Base-by-base conservation (phyloP, 2,888 invertebrate species). In the Platycheirus albimanus region DNA sequence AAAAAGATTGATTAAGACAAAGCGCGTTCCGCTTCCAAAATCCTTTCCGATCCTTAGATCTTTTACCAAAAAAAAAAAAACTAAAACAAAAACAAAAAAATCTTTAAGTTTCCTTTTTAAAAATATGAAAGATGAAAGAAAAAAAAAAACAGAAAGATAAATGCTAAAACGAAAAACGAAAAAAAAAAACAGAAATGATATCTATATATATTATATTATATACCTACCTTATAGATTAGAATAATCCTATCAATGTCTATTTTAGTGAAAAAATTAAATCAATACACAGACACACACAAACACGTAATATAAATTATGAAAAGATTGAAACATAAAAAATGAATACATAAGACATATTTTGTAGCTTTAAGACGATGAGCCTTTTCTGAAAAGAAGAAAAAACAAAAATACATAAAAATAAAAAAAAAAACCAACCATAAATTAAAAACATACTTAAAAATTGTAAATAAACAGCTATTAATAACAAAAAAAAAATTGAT, bases 311-410 rank as follows among this genome's bases (percentile, higher is more conserved):
- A n/a, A n/a, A n/a, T n/a, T n/a, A n/a, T 64, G 63, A 45, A 78
- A 36, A 72, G 54, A 63, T 77, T 61, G 64, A 74, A 45, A 72
- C 72, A 56, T 71, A 66, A 83, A 83, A 72, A 77, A 56, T 71
- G 71, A 83, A 83, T 78, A 69, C 72, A 83, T 78, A 79, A 84
- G 79, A 79, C 78, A 84, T 77, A 77, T 72, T 84, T 75, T 71
- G 78, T 84, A 84, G 84, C 84, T 84, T 84, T 84, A 84, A 84
- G 84, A 79, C 79, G 77, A 79, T 79, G 78, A 79, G 84, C 84
- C 84, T 84, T 84, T 84, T 79, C 79, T 79, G 78, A 79, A 75
- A 84, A 84, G 74, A 79, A 84, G 47, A 78, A 77, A 69, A n/a
- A n/a, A n/a, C n/a, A n/a, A n/a, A n/a, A n/a, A n/a, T n/a, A n/a